Evolutionary conservation across 2,113 vertebrate genomes (phyloP), one percentile per base, ranked within the genome.

Genomic region (Guaruba guarouba): DNA sequence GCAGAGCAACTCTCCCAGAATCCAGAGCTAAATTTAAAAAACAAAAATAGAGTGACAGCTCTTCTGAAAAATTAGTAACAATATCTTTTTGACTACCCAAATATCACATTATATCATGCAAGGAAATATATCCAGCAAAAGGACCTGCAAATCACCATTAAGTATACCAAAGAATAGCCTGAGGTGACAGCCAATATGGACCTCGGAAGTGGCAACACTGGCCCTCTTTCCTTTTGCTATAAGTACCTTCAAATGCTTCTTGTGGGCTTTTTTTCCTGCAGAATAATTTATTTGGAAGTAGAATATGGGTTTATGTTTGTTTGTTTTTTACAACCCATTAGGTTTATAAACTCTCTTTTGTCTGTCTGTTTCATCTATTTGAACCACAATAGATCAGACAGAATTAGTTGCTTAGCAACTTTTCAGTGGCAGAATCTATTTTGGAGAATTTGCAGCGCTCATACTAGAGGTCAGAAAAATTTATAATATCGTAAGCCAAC

Each of bases 401-500:
- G 49, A 81, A 95, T 93, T 96, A 93, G 97, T 95, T 97, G 96
- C 97, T 97, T 95, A 96, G 95, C 96, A 97, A 97, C 97, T 92
- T 96, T 94, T 93, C 68, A 17, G 84, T 85, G 48, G 77, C 69
- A 95, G 92, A 93, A 95, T 96, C 85, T 96, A 82, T 93, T 96
- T 61, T 92, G 49, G 85, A 95, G 78, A 84, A 95, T 94, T 95
- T 96, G 92, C 77, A 86, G 76, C 6, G 6, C 57, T 97, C 41
- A 92, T 91, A 87, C 63, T 69, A 90, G 94, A 95, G 97, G 96
- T 97, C 95, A 97, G 95, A 93, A 96, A 95, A 94, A 97, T 95
- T 86, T 95, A 93, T 96, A 95, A 88, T 86, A 90, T 62, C 10
- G 0, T 88, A 97, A 97, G 74, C 92, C 86, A 96, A 92, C 57